Percentiles rank a stretch among this genome's conserved stretches.
phyloP scores from a whole-genome alignment of 2,888 invertebrate genomes.

The Hirtodrosophila confusa region DNA sequence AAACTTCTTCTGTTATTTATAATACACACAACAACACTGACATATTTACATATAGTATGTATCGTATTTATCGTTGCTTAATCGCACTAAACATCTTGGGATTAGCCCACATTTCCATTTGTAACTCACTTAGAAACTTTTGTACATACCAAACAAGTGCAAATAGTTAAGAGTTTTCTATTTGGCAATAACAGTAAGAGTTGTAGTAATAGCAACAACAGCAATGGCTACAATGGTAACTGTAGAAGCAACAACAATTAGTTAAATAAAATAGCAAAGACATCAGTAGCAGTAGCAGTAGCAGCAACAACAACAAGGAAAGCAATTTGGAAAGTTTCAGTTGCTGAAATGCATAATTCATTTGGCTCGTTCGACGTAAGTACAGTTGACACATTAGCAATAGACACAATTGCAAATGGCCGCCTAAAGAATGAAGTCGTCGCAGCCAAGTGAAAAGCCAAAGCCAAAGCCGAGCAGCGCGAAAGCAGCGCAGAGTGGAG shows the following conservation, averaged over 20 bases:
- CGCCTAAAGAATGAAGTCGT: slow-evolving; percentile 49
- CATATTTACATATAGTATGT: too few species aligned
- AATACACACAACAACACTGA: too few species aligned
- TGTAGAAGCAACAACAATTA: slow-evolving; percentile 30
- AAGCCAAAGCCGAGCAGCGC: slow-evolving; percentile 24
- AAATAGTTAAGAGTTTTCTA: slow-evolving; percentile 61
- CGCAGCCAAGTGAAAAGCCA: slow-evolving; percentile 19
- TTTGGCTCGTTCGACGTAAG: slow-evolving; percentile 52
- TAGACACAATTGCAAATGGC: slow-evolving; percentile 66
- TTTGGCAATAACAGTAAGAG: slow-evolving; percentile 47
- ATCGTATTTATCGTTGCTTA: too few species aligned
- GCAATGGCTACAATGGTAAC: slow-evolving; percentile 11
- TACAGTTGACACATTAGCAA: slow-evolving; percentile 70
- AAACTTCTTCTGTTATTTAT: too few species aligned
- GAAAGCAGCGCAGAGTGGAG: slow-evolving; percentile 33
- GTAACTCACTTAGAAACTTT: slow-evolving; percentile 3
- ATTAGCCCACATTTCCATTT: too few species aligned
- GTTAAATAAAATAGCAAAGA: slow-evolving; percentile 9
- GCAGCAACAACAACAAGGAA: slow-evolving; percentile 42
- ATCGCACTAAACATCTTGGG: too few species aligned
- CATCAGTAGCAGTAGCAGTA: slow-evolving; percentile 19
- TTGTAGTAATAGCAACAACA: slow-evolving; percentile 14
- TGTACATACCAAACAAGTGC: slow-evolving; percentile 37
- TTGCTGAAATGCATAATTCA: slow-evolving; percentile 75
- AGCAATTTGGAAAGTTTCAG: slow-evolving; percentile 74